Conservation (phyloP, 2,113 vertebrate species). For the Petroica traversi region DNA sequence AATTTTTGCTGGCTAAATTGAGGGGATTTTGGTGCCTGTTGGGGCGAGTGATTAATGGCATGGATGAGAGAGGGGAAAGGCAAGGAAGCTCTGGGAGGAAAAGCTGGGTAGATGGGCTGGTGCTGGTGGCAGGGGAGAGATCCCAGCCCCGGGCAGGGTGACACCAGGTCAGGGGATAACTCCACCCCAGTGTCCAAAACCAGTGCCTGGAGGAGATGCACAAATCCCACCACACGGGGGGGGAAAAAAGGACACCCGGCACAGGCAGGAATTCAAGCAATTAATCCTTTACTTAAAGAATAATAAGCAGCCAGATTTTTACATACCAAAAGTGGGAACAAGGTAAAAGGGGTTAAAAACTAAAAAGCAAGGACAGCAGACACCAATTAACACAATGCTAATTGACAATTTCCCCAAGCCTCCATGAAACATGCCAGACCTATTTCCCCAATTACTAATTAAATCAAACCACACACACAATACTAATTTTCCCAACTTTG, state of each 20-base stretch:
- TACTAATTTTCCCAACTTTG: slow-evolving; percentile 84
- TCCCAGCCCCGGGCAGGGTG: not conserved
- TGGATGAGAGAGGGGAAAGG: not conserved
- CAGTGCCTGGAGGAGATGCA: slow-evolving; percentile 23
- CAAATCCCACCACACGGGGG: slow-evolving; percentile 23
- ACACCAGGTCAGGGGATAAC: not conserved
- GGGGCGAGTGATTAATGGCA: not conserved
- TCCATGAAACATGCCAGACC: slow-evolving; percentile 83
- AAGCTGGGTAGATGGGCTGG: not conserved
- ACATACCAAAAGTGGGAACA: slow-evolving; percentile 77
- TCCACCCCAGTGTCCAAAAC: not conserved
- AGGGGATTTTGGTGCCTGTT: not conserved
- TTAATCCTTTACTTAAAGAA: slow-evolving; percentile 87
- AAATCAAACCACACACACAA: slow-evolving; percentile 81
- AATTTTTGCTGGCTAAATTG: not conserved
- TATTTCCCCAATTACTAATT: slow-evolving; percentile 87
- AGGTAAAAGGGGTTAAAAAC: slow-evolving; percentile 88
- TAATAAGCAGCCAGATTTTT: slow-evolving; percentile 82
- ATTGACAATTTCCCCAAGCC: slow-evolving; percentile 87
- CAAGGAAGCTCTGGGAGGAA: not conserved
- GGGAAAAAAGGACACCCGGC: slow-evolving; percentile 68
- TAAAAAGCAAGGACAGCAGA: slow-evolving; percentile 85
- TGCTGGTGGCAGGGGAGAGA: not conserved
- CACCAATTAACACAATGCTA: slow-evolving; percentile 88
- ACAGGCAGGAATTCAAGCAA: slow-evolving; percentile 79